Evolutionary conservation across 2,888 invertebrate genomes (phyloP).

Genomic region (Aphidius colemani): DNA sequence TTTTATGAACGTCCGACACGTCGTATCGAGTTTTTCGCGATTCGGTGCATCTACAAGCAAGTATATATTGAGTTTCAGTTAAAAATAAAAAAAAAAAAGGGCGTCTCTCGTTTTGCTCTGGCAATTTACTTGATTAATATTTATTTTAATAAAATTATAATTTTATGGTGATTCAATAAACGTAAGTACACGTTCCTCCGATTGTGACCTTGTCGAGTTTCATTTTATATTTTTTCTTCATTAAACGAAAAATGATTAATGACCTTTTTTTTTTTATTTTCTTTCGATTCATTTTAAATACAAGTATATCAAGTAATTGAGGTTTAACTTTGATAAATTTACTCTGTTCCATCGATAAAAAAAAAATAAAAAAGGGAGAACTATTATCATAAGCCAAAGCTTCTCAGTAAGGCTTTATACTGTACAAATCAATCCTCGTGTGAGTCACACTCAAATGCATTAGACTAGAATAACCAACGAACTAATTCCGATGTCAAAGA

Average conservation of each 20-base stretch:
- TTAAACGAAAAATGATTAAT: too few species aligned
- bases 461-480: slow-evolving; percentile 36
- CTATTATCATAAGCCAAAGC: slow-evolving; percentile 11
- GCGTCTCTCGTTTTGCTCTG: too few species aligned
- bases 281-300: not conserved
- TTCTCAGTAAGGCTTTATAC: slow-evolving; percentile 31
- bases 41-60: slow-evolving; percentile 23
- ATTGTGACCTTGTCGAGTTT: too few species aligned
- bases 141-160: slow-evolving; percentile 10
- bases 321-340: not conserved
- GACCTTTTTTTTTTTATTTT: too few species aligned
- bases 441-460: slow-evolving; percentile 31
- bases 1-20: slow-evolving; percentile 38
- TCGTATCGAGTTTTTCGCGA: slow-evolving; percentile 32
- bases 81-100: slow-evolving; percentile 29
- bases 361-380: not conserved
- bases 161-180: not conserved
- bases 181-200: not conserved
- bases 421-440: slow-evolving; percentile 9
- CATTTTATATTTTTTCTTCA: too few species aligned
- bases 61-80: not conserved
- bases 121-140: not conserved
- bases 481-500: slow-evolving; percentile 36
- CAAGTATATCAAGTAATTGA: not conserved
- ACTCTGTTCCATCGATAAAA: not conserved